Base-by-base conservation (phyloP, 92 coral and sea anemone species). In the Plumapathes pennacea region DNA sequence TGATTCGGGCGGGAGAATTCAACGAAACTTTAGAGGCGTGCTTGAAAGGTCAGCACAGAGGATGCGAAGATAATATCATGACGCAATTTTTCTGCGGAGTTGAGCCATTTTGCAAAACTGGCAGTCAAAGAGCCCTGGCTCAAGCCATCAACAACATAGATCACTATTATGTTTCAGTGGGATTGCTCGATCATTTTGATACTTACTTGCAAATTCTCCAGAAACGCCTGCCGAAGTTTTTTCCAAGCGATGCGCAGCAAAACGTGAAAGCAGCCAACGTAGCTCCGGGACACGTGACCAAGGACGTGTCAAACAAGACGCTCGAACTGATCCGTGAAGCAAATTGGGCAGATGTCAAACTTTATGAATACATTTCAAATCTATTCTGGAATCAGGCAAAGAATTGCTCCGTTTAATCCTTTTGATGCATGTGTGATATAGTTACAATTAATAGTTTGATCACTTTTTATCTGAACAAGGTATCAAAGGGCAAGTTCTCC, bases 61-160 rank as follows among this genome's bases (percentile, higher is more conserved):
- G 99, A n/a, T 94, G 99, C 40, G 63, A 76, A 21, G 72, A 71
- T 54, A 84, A 94, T 17, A 60, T 72, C 2, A 94, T 94, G 94
- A 94, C 99, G 1, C 44, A 94, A 19, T 94, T 94, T 46, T 94
- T 94, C 67, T 94, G 99, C 50, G 99, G 99, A 1, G 77, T 67
- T 28, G 81, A 84, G 20, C 50, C 60, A 22, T 84, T 55, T 40
- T 94, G 99, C 38, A 79, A 54, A 32, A 74, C 46, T 0, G 99
- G 99, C 27, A 85, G 54, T n/a, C 10, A 32, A 4, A 67, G 64
- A 54, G 90, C 99, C 4, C 60, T 94, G n/a, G 45, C 44, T 6
- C 83, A 61, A 46, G 99, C 99, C 13, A 88, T 75, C 23, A 45
- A 69, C 36, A 94, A 94, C 59, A 79, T 94, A 32, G 56, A 39